phyloP scores from a whole-genome alignment of 2,113 vertebrate genomes.

The Melozone crissalis region DNA sequence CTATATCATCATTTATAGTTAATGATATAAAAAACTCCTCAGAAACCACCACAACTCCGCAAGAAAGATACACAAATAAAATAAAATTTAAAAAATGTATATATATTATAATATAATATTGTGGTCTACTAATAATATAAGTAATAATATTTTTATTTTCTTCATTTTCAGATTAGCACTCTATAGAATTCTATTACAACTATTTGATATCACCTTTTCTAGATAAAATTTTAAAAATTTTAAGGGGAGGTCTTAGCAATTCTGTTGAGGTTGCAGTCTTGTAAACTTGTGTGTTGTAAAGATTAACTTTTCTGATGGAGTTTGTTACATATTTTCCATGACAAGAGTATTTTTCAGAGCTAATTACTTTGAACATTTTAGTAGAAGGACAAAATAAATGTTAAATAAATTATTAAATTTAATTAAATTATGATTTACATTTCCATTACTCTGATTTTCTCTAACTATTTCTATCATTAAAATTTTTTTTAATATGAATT shows the following conservation, averaged over 20 bases:
- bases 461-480: background rate
- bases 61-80: background rate
- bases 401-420: background rate
- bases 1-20: background rate
- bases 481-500: background rate
- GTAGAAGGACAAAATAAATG: background rate
- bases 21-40: background rate
- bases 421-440: background rate
- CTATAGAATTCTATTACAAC: background rate
- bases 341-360: background rate
- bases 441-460: background rate
- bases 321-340: background rate
- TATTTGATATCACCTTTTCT: background rate
- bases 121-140: background rate
- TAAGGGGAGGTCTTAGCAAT: background rate
- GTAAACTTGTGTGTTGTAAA: background rate
- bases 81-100: background rate
- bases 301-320: background rate
- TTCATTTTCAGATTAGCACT: background rate
- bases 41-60: background rate
- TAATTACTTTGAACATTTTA: background rate
- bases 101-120: background rate
- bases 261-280: background rate
- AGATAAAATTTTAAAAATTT: background rate
- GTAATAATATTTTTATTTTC: background rate